phyloP scores from a whole-genome alignment of 92 coral and sea anemone genomes.

The Muricea muricata region DNA sequence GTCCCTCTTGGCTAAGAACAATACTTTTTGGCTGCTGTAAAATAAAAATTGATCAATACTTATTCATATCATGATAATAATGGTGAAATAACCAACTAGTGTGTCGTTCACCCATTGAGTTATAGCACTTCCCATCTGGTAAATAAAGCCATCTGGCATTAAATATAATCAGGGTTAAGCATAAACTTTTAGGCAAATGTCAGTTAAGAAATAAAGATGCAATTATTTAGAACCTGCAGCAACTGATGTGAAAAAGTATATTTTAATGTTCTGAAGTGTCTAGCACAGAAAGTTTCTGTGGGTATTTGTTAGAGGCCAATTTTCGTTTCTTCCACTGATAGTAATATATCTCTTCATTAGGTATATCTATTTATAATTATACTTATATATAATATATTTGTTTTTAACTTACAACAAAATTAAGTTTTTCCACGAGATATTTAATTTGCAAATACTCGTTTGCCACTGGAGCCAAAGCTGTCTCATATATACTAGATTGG shows the following conservation, averaged over 20 bases:
- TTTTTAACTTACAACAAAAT: constrained; percentile 15
- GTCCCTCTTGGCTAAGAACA: constrained; percentile 13
- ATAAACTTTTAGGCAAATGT: not conserved
- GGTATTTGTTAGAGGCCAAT: no score
- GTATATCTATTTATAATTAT: not conserved
- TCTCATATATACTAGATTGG: not conserved
- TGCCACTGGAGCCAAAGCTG: constrained; percentile 30
- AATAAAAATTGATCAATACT: not conserved
- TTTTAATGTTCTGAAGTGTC: no score
- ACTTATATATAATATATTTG: no score
- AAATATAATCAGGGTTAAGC: no score
- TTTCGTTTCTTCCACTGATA: no score
- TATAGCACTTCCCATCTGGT: no score
- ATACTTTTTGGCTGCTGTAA: constrained; percentile 13
- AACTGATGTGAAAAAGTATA: no score
- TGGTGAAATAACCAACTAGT: not conserved
- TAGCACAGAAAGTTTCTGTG: no score
- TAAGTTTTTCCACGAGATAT: constrained; percentile 13
- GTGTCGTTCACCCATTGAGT: not conserved
- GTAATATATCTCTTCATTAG: no score
- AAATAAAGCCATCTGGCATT: no score
- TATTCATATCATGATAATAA: not conserved
- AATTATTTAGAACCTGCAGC: not conserved
- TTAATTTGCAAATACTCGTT: constrained; percentile 23
- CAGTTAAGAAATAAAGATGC: not conserved